Base-by-base conservation (phyloP, 2,888 invertebrate species). In the Fissipunctia ypsillon region DNA sequence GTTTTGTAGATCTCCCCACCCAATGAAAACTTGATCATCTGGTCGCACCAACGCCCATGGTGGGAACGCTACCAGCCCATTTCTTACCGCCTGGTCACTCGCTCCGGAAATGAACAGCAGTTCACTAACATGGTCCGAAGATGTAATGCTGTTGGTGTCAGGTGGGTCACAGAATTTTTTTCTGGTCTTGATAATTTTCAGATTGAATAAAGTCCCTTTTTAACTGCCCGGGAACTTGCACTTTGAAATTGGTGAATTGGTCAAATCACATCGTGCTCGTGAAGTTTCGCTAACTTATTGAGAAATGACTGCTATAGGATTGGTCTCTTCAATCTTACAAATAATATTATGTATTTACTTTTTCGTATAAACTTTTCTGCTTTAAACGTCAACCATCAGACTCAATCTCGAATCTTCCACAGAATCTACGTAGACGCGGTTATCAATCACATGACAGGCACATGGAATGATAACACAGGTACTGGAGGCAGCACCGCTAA, bases 51-150 rank as follows among this genome's bases (percentile, higher is more conserved):
- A 73, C 96, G 98, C 0, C 98, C 99, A 0, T 99, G 99, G 99
- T 99, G 97, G 97, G 98, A 99, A 91, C 96, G 99, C 31, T 99
- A 99, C 92, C 98, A 99, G 92, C 98, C 98, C 0, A 97, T 98
- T 54, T 98, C 98, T 38, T 99, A 99, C 94, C 95, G 96, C 31
- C 94, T 98, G 59, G 90, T 91, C 2, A 98, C 98, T 0, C 97
- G 99, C 69, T 98, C 98, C 43, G 99, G 99, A 50, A 97, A 97
- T 79, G 98, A 98, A 87, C 88, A 93, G 19, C 97, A 98, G 81
- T 98, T 99, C 88, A 91, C 94, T 12, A 95, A 97, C 78, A 99
- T 99, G 99, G 97, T 98, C 0, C 94, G 95, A 38, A 96, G 98
- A 68, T 99, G 99, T 91, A 99, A 98, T 91, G 94, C 95, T 38